Conservation (phyloP, 2,797 vertebrate genomes). For the Sebastes itinus region DNA sequence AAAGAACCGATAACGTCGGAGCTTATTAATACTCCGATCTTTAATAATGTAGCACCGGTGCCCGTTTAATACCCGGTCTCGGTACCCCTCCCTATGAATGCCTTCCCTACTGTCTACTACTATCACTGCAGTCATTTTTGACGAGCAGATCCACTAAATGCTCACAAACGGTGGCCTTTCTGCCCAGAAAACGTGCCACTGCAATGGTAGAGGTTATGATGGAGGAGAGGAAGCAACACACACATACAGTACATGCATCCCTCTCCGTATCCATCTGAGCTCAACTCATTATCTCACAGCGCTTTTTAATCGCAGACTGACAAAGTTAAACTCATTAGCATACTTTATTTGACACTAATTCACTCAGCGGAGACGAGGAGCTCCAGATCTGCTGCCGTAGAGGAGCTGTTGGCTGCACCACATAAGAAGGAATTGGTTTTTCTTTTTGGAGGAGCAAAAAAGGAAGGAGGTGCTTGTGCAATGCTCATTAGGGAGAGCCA, state of each 20-base stretch:
- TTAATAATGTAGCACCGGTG: too few relatives aligned
- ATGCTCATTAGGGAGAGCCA: conserved; percentile 75
- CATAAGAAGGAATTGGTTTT: conserved; percentile 54
- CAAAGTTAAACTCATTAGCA: conserved; percentile 63
- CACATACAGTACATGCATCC: neutral
- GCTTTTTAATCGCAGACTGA: conserved; percentile 40
- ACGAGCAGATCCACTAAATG: neutral
- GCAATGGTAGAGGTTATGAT: neutral
- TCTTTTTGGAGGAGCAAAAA: conserved; percentile 64
- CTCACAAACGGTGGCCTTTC: neutral
- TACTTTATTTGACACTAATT: conserved; percentile 62
- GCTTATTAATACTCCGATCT: too few relatives aligned
- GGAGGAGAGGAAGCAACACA: neutral
- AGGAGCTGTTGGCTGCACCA: conserved; percentile 61
- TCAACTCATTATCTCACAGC: conserved; percentile 36
- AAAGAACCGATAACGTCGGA: too few relatives aligned
- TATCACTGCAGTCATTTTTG: neutral
- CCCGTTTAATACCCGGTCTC: too few relatives aligned
- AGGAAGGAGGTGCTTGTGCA: conserved; percentile 51
- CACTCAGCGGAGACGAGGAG: conserved; percentile 48
- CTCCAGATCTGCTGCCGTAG: conserved; percentile 57
- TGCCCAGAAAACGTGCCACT: neutral
- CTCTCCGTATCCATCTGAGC: conserved; percentile 3
- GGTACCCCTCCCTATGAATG: too few relatives aligned
- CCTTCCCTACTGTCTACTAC: neutral